Percentiles rank a stretch among this genome's conserved stretches.
Conservation (phyloP, 2,113 vertebrate species). For the Amphilophus citrinellus region DNA sequence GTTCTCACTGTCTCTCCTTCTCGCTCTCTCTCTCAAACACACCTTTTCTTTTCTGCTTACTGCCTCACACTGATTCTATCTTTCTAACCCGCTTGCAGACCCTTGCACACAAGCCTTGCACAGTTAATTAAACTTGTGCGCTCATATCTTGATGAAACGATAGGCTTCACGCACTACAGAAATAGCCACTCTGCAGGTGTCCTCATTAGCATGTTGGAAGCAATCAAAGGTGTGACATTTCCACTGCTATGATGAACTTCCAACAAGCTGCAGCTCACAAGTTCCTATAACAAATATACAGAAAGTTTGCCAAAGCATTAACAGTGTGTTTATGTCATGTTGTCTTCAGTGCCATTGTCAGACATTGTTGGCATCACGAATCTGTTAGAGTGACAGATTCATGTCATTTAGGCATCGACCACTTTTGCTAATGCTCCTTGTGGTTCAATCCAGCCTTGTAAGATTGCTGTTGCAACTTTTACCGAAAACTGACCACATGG, state of each 20-base stretch:
- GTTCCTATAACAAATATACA: conserved; percentile 13
- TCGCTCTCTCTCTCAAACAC: not conserved
- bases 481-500: not conserved
- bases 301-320: not conserved
- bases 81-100: conserved; percentile 15
- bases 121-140: conserved; percentile 50
- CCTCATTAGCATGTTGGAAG: conserved; percentile 57
- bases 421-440: not conserved
- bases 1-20: not conserved
- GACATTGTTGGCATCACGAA: not conserved
- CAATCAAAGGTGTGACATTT: conserved; percentile 75
- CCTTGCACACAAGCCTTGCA: not conserved
- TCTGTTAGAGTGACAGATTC: not conserved
- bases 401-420: not conserved
- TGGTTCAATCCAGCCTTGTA: not conserved
- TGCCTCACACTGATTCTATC: conserved; percentile 15
- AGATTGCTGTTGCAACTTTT: not conserved
- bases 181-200: conserved; percentile 56
- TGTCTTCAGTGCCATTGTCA: not conserved
- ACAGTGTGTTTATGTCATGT: not conserved
- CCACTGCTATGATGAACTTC: conserved; percentile 44
- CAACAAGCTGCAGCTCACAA: conserved; percentile 29
- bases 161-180: conserved; percentile 54
- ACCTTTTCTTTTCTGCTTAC: not conserved
- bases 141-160: conserved; percentile 25